A percentile compares a stretch with the other conserved stretches of the same genome.
These are phyloP conservation scores for Bombyx huttoni DNA, from an alignment of 2,888 invertebrate species.

Conservation along the genomic window DNA sequence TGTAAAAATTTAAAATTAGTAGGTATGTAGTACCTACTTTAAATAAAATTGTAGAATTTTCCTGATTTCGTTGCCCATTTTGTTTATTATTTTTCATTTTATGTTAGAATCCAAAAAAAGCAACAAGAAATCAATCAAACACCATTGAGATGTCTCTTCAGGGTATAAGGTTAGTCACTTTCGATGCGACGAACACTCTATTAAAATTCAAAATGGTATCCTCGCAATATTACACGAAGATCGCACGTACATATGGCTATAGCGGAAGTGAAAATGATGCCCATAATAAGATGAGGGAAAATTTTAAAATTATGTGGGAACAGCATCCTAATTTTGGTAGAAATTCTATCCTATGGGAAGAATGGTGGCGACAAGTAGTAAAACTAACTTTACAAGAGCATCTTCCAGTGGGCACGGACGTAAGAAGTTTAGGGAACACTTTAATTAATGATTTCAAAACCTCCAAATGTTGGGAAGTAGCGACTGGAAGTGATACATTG, in stretches of 20 bases:
- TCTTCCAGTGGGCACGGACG: constrained; percentile 28
- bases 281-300: constrained; percentile 75
- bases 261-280: constrained; percentile 63
- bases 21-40: too few species aligned
- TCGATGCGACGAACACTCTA: constrained; percentile 91
- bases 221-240: constrained; percentile 81
- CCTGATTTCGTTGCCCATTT: neutral
- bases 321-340: constrained; percentile 88
- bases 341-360: constrained; percentile 78
- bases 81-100: neutral
- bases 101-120: neutral
- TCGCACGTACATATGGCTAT: constrained; percentile 80
- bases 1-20: too few species aligned
- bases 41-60: too few species aligned
- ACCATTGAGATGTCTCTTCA: constrained; percentile 26
- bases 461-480: constrained; percentile 78
- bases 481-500: constrained; percentile 76
- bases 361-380: constrained; percentile 87
- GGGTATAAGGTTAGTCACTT: constrained; percentile 79
- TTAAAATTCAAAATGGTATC: constrained; percentile 79
- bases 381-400: constrained; percentile 74
- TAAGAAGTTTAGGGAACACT: constrained; percentile 61
- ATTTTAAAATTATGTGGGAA: constrained; percentile 75
- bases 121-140: too few species aligned
- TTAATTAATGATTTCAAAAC: constrained; percentile 81